Evolutionary conservation across 2,888 invertebrate species (phyloP).

Genomic region (Ptychoptera contaminata): DNA sequence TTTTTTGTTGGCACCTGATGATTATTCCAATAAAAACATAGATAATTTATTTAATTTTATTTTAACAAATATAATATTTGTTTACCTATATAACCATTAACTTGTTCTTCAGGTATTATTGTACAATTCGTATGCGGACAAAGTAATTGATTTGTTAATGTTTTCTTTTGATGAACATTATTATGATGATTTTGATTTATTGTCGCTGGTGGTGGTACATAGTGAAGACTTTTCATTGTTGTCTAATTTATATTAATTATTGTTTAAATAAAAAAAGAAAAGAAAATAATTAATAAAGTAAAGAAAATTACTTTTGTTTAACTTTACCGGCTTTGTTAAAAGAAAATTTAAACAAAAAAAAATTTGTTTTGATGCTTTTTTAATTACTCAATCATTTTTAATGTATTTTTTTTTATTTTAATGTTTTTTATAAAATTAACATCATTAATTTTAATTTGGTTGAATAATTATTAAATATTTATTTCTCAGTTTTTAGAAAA

Average conservation of each 20-base stretch:
- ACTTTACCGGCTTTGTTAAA: too few species aligned
- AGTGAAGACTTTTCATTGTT: background rate
- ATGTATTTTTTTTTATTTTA: background rate
- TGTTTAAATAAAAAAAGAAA: background rate
- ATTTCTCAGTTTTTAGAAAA: too few species aligned
- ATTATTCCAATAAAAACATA: background rate
- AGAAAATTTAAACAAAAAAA: too few species aligned
- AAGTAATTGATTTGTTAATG: conserved; percentile 10
- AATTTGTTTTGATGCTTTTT: too few species aligned
- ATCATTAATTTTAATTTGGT: too few species aligned
- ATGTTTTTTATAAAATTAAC: too few species aligned
- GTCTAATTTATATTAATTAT: too few species aligned
- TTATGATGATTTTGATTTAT: conserved; percentile 10
- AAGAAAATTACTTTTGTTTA: too few species aligned
- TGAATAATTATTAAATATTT: too few species aligned
- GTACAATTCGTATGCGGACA: conserved; percentile 14
- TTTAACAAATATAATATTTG: background rate
- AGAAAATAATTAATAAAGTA: background rate
- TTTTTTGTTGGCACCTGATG: conserved; percentile 7
- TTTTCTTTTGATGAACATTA: conserved; percentile 11
- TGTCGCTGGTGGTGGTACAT: conserved; percentile 10
- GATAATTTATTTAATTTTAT: background rate
- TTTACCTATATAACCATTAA: conserved; percentile 5
- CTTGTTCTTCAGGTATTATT: conserved; percentile 15
- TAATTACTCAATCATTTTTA: too few species aligned